Base-by-base conservation (phyloP, 2,113 vertebrate genomes). In the Sphaerodactylus townsendi region DNA sequence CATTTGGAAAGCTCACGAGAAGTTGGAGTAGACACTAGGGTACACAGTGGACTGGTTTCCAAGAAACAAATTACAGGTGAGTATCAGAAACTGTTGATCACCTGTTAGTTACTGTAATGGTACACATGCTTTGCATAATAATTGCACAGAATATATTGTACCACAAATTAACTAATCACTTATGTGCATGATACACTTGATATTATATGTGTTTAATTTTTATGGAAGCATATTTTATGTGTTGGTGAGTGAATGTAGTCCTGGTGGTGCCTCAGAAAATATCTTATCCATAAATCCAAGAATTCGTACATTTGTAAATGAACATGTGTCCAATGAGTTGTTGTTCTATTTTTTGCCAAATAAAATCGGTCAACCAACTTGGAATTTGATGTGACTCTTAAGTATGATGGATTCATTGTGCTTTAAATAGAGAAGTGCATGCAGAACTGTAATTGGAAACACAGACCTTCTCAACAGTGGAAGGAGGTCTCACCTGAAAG, bases 171-270 rank as follows among this genome's bases (percentile, higher is more conserved):
- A 78, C 9, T 11, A 0, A 0, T 17, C 78, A 72, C 23, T 56
- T 79, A 9, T 79, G 7, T 44, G 5, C 76, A 64, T 48, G 21
- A 50, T 70, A 1, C 21, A 50, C 13, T 82, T 56, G 0, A 44
- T 79, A 46, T 72, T 83, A 83, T 86, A 69, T 44, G 30, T 48
- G 33, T 72, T 4, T 70, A 30, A 48, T 68, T 77, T 79, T 69
- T 79, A 1, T 19, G 11, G 83, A 86, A 73, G 48, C 25, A 50
- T 48, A n/a, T 79, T 78, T 70, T 81, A 70, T 0, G 2, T 85
- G 74, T 84, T 65, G 86, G 70, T 85, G 0, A 46, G 28, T 92
- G 88, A 77, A 65, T 68, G 77, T 88, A 71, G 35, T 46, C n/a
- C 74, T 50, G 56, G 69, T 2, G 0, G 1, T 90, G 77, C 85